Evolutionary conservation across 2,113 vertebrate species (phyloP).

Genomic region (Fulica atra): DNA sequence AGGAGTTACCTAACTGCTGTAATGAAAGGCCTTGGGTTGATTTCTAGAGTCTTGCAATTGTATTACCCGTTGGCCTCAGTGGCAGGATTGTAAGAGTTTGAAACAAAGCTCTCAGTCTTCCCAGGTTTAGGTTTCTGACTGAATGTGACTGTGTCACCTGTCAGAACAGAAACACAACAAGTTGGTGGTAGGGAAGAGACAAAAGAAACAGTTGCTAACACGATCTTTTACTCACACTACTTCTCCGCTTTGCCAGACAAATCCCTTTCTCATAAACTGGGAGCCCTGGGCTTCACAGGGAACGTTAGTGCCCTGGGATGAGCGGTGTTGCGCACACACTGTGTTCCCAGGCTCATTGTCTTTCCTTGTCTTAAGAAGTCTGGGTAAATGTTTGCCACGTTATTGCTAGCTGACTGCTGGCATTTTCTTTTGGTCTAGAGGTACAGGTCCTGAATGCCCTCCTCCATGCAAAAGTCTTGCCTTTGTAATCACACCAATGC

Average conservation of each 20-base stretch:
- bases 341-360: not conserved
- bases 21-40: not conserved
- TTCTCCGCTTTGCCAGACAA: not conserved
- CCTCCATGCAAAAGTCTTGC: not conserved
- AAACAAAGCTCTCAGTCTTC: not conserved
- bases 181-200: not conserved
- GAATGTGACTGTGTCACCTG: not conserved
- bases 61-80: not conserved
- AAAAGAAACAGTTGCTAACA: not conserved
- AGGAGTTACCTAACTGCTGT: not conserved
- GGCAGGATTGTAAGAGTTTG: not conserved
- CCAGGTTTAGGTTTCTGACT: not conserved
- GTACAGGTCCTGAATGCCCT: not conserved
- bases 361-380: not conserved
- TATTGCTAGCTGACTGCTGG: not conserved
- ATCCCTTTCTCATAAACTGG: not conserved
- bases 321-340: not conserved
- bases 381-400: slow-evolving; percentile 32
- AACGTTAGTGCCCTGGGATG: not conserved
- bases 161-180: not conserved
- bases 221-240: not conserved
- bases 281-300: not conserved
- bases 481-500: not conserved
- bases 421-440: not conserved
- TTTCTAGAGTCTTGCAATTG: not conserved